Base-by-base conservation (phyloP, 2,888 invertebrate genomes). In the Hypercompe scribonia region DNA sequence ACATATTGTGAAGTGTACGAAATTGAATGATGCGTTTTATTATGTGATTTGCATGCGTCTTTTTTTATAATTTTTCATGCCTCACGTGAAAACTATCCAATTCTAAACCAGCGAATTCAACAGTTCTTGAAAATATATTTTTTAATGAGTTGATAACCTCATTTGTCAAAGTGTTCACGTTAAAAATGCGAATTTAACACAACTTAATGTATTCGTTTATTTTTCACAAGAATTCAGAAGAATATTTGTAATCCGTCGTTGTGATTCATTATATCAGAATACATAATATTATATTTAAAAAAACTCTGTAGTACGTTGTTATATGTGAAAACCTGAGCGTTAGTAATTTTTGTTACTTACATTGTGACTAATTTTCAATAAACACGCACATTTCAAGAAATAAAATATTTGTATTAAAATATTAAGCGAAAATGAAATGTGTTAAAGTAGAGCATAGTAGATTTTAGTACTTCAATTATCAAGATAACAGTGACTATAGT, bases 1-100 rank as follows among this genome's bases (percentile, higher is more conserved):
- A 87, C 77, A 72, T 58, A 70, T 78, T 87, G 61, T 61, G 86
- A 86, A 86, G 85, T 86, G 86, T 82, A 77, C 77, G 79, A 77
- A 75, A 71, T 75, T 71, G 76, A 72, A 84, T 78, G 72, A 70
- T 79, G 0, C 28, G 46, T 72, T 74, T 71, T 86, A 83, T 84
- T 84, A 79, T 82, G 73, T 82, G 77, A 73, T 75, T 67, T 36
- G 28, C 34, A 69, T 31, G 64, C 31, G 39, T 58, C 21, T 34
- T 34, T 39, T 67, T 54, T 68, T 46, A 31, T 46, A 21, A 46
- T 68, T 8, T 86, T 82, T 79, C 78, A 74, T 80, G 81, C 75
- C 72, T 76, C 36, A 18, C 70, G 33, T 21, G 28, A 69, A 63
- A 69, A 64, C 28, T 58, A 15, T 58, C n/a, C n/a, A n/a, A 24